These are phyloP conservation scores for Gobionotothen gibberifrons DNA, from an alignment of 2,797 vertebrate genomes.

Conservation along the genomic window DNA sequence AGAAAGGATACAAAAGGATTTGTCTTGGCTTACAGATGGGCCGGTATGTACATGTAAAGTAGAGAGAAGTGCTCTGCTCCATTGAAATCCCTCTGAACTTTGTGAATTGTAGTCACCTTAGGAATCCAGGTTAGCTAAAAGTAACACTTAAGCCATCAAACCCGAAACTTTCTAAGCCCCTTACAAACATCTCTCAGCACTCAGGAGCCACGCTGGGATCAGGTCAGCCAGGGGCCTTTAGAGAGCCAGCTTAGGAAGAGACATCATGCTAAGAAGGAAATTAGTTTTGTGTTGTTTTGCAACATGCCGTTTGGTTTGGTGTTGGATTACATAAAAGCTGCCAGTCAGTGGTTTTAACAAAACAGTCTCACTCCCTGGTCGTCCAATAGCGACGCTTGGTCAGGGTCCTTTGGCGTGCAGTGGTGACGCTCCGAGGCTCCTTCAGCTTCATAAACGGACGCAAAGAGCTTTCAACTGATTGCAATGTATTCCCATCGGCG, in stretches of 20 bases:
- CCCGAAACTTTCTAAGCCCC: constrained; percentile 13
- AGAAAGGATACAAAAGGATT: constrained; percentile 37
- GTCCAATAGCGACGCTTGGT: too few relatives aligned
- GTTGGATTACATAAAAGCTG: constrained; percentile 7
- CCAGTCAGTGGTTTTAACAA: background rate
- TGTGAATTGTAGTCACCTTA: constrained; percentile 26
- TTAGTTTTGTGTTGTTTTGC: constrained; percentile 43
- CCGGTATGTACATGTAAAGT: constrained; percentile 58
- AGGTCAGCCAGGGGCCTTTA: constrained; percentile 8
- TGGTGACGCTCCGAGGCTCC: too few relatives aligned
- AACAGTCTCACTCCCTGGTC: too few relatives aligned
- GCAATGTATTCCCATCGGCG: too few relatives aligned
- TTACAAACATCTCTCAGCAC: constrained; percentile 15
- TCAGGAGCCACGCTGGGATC: constrained; percentile 9
- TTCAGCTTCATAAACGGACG: too few relatives aligned
- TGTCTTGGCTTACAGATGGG: constrained; percentile 21
- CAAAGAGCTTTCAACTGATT: too few relatives aligned
- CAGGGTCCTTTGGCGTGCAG: too few relatives aligned
- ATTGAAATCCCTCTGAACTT: constrained; percentile 37
- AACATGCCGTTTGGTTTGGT: constrained; percentile 7
- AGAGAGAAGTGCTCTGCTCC: constrained; percentile 16
- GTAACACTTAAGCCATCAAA: constrained; percentile 39
- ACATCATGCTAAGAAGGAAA: constrained; percentile 59
- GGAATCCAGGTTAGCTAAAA: constrained; percentile 26
- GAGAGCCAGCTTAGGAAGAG: constrained; percentile 40